Base-by-base conservation (phyloP, 2,113 vertebrate genomes). In the Hippocampus mohnikei region DNA sequence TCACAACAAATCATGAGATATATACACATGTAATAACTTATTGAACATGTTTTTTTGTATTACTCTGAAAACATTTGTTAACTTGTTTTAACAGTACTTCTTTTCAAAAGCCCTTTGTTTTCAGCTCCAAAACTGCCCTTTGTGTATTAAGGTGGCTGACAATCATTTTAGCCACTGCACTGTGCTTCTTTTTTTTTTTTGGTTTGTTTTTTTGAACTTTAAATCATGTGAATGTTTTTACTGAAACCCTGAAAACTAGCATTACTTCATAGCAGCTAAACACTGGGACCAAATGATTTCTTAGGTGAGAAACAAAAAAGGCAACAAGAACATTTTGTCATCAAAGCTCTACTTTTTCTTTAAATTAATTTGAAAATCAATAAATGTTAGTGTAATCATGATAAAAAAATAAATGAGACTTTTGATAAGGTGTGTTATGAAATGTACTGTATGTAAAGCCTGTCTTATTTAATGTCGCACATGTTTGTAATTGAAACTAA, bases 241-340 rank as follows among this genome's bases (percentile, higher is more conserved):
- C 66, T 23, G 41, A 37, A 18, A n/a, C 13, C 20, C 56, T 15
- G 1, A 58, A 46, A 59, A 59, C n/a, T 23, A 11, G 68, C 56
- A 48, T 46, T 40, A 62, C 53, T 67, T 37, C 60, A 44, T 70
- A 72, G 48, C 71, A 53, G 64, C 64, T 25, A 11, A 37, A 64
- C 69, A 65, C 67, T 37, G 33, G 87, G 88, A 91, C 88, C 87
- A 90, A 88, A 83, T 78, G 0, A 12, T 21, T 70, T 70, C 20
- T 66, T 40, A 41, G 11, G 29, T 10, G 18, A 20, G 8, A 21
- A 63, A 63, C 53, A 66, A 79, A 75, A 84, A 67, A 40, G 74
- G 77, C 71, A 73, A 5, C 9, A 74, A 76, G 79, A 3, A 61
- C 62, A 73, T 29, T 72, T 42, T 10, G n/a, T 73, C 27, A 27